Evolutionary conservation across 2,797 vertebrate species (phyloP).

Genomic region (Hemibagrus guttatus): DNA sequence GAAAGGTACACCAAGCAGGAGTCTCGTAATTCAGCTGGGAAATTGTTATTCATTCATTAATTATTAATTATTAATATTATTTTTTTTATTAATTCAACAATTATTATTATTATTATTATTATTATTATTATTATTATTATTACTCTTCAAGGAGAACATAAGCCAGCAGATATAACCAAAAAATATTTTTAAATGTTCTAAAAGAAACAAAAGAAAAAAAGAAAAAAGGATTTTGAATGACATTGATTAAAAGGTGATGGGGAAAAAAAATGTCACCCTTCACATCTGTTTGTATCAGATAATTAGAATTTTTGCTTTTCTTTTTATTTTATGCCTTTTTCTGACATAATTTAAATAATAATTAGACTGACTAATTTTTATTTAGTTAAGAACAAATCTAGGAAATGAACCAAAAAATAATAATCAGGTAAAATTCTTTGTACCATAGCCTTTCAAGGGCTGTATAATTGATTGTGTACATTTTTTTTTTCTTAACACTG

Average conservation of each 20-base stretch:
- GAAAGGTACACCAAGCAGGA: slow-evolving; percentile 36
- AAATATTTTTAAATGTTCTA: neutral
- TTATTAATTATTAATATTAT: neutral
- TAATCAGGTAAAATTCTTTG: neutral
- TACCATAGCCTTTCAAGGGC: neutral
- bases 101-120: neutral
- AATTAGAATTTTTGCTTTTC: too few relatives aligned
- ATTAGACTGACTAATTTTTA: neutral
- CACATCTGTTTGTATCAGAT: neutral
- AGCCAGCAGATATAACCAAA: neutral
- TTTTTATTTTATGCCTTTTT: neutral
- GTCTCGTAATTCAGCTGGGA: neutral
- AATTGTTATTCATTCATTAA: neutral
- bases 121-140: neutral
- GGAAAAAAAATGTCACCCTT: neutral
- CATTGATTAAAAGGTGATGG: neutral
- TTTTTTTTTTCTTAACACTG: neutral
- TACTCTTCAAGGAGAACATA: neutral
- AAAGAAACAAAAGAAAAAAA: neutral
- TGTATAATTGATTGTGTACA: neutral
- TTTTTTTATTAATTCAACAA: neutral
- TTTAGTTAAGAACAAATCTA: neutral
- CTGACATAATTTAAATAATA: neutral
- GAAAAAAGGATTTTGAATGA: neutral
- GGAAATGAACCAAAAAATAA: neutral